Conservation (phyloP, 2,113 vertebrate genomes). For the Poeciliopsis turrubarensis region DNA sequence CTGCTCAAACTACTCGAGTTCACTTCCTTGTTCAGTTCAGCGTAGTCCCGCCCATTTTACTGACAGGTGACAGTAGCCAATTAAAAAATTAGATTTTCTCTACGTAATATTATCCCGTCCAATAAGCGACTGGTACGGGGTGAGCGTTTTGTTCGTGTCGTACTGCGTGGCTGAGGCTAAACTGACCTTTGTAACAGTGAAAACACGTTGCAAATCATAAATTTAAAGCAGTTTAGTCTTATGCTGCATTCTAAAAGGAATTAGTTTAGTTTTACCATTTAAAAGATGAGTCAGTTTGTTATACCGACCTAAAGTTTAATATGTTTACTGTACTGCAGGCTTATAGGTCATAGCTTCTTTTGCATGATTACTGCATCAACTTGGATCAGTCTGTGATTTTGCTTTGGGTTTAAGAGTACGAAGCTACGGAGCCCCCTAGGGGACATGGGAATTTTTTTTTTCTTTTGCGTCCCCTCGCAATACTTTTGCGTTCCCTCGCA, state of each 20-base stretch:
- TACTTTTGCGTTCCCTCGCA: too few species aligned
- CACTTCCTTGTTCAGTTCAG: conserved; percentile 17
- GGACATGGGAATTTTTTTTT: too few species aligned
- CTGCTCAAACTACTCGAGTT: rapidly evolving
- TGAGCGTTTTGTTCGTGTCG: background rate
- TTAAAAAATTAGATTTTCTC: background rate
- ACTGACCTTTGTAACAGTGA: background rate
- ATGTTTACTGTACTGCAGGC: background rate
- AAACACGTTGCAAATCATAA: background rate
- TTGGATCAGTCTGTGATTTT: too few species aligned
- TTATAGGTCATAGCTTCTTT: too few species aligned
- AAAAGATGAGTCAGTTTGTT: background rate
- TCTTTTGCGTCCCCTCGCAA: too few species aligned
- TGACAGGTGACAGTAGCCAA: conserved; percentile 4
- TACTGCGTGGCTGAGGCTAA: background rate
- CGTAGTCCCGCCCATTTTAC: background rate
- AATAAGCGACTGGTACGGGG: conserved; percentile 26
- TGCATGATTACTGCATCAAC: too few species aligned
- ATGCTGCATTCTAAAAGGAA: background rate
- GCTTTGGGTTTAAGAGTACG: too few species aligned
- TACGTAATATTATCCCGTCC: background rate
- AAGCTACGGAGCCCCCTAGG: too few species aligned
- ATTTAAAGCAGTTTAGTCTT: background rate
- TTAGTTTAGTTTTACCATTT: background rate
- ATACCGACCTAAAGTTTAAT: background rate